Evolutionary conservation across 2,113 vertebrate genomes (phyloP).

Genomic region (Promerops cafer): DNA sequence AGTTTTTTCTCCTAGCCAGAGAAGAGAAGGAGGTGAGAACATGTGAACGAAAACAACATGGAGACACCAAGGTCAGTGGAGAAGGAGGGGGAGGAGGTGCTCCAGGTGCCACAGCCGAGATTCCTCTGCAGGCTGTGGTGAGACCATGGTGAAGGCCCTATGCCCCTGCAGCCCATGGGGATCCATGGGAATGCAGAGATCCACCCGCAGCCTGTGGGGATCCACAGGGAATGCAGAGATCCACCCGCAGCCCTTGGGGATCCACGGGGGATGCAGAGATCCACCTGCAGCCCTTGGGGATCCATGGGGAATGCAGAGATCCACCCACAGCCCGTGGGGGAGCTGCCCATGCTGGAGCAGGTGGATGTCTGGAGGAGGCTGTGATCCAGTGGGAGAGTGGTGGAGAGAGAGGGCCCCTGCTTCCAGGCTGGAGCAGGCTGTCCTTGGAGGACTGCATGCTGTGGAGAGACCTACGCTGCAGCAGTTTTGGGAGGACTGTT

Average conservation of each 20-base stretch:
- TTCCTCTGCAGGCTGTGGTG: background rate
- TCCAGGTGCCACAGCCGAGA: accelerated
- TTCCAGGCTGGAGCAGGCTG: background rate
- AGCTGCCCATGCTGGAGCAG: accelerated
- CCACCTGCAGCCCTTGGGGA: background rate
- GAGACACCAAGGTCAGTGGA: background rate
- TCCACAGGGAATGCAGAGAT: background rate
- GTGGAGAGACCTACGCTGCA: accelerated
- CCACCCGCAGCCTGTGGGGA: background rate
- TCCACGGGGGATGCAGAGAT: background rate
- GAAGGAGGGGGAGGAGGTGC: background rate
- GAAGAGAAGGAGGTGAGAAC: background rate
- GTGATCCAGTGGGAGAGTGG: background rate
- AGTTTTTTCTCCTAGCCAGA: background rate
- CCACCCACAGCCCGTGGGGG: background rate
- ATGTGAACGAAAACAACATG: background rate
- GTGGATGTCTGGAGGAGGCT: background rate
- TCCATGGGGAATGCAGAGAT: background rate
- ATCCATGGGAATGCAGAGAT: background rate
- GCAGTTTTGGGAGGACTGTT: background rate
- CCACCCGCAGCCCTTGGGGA: background rate
- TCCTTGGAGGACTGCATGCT: background rate
- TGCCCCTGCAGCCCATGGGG: background rate
- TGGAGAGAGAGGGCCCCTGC: background rate
- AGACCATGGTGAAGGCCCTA: background rate